Evolutionary conservation across 2,888 invertebrate species (phyloP), one percentile per base, ranked within the genome.

Genomic region (Stenodema calcarata): DNA sequence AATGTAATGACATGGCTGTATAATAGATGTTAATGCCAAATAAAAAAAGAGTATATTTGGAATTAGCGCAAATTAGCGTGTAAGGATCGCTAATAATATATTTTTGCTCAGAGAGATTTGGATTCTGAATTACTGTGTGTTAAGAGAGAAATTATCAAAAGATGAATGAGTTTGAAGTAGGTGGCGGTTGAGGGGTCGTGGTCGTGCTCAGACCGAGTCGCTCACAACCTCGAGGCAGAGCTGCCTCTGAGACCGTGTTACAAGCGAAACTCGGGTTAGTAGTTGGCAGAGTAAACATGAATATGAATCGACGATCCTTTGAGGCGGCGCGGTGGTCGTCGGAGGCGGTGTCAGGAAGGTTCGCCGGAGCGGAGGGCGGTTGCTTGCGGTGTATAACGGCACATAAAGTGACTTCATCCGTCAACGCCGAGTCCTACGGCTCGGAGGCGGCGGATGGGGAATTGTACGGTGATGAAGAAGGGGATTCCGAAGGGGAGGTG

Each of bases 241-340:
- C 18, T 44, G 42, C 4, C 35, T 35, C 35, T 35, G 44, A 23
- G 78, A 44, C 12, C 23, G 1, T 23, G 78, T 18, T 44, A 23
- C 78, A 23, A 78, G 82, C 16, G 27, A 23, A 62, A 18, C 62
- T 28, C 54, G 16, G 62, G 69, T 69, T 69, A 69, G 82, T 69
- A 62, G 82, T 69, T 82, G 82, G 82, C 82, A 69, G 82, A 69
- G 82, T 82, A 82, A 69, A 82, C 82, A 82, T 82, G 82, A 82
- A 82, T 82, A 82, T 82, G 82, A 82, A 82, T 82, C 82, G 82
- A 82, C 82, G 69, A 23, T 35, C 82, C 82, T 82, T 82, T 82
- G 82, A 82, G 70, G 80, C 76, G n/a, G n/a, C 7, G 35, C 2
- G 35, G 35, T 7, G 78, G 78, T 78, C 41, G 35, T 16, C 14